These are phyloP conservation scores for Holacanthus passer DNA, from an alignment of 2,113 vertebrate species.

Conservation along the genomic window DNA sequence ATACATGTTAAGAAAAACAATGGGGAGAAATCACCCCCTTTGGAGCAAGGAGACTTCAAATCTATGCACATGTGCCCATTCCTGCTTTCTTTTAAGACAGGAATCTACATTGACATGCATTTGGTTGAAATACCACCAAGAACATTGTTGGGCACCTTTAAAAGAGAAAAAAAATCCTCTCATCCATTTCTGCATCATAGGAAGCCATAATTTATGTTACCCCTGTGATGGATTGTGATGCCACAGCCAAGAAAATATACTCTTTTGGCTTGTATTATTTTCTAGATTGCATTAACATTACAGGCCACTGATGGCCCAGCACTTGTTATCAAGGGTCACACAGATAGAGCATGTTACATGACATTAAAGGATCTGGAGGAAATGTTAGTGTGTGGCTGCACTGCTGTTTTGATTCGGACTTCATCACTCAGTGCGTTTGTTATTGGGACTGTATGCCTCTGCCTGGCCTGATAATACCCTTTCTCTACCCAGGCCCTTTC, in stretches of 20 bases:
- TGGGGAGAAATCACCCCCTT: conserved; percentile 44
- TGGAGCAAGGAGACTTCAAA: conserved; percentile 44
- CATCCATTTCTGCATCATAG: conserved; percentile 9
- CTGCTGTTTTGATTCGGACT: conserved; percentile 61
- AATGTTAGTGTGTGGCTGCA: conserved; percentile 29
- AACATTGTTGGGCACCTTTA: conserved; percentile 23
- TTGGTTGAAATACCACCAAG: conserved; percentile 42
- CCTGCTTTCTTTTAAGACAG: background rate
- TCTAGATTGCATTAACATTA: background rate
- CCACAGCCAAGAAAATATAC: background rate
- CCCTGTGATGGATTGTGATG: background rate
- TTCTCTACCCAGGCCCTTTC: conserved; percentile 64
- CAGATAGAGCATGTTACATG: conserved; percentile 14
- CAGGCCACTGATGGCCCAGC: background rate
- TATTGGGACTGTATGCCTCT: conserved; percentile 37
- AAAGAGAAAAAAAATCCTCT: conserved; percentile 22
- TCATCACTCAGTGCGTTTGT: conserved; percentile 40
- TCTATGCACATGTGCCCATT: conserved; percentile 21
- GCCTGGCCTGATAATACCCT: conserved; percentile 67
- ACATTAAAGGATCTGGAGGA: conserved; percentile 48
- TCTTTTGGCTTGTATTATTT: background rate
- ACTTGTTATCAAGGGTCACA: conserved; percentile 33
- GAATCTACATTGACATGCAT: conserved; percentile 18
- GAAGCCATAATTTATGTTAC: background rate
- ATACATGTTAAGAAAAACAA: conserved; percentile 61